Percentiles rank a stretch among this genome's conserved stretches.
Evolutionary conservation across 2,888 invertebrate genomes (phyloP).

Genomic region (Diarsia rubi): DNA sequence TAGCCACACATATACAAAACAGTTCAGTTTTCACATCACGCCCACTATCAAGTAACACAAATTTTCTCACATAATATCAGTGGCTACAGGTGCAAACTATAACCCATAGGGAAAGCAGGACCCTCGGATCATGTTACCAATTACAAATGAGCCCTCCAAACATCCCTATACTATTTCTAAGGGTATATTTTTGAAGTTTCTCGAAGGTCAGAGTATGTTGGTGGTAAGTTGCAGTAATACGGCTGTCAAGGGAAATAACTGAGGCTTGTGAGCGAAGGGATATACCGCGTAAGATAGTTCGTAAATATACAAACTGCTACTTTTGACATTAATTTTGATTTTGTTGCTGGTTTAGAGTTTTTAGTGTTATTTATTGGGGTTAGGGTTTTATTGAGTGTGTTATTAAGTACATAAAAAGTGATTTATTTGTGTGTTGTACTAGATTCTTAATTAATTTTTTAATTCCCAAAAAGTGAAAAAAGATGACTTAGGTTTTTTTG

Average conservation of each 20-base stretch:
- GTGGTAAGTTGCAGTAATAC: conserved; percentile 84
- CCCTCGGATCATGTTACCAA: conserved; percentile 83
- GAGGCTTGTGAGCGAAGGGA: conserved; percentile 78
- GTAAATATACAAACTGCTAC: conserved; percentile 69
- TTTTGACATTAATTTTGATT: conserved; percentile 71
- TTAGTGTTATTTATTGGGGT: conserved; percentile 36
- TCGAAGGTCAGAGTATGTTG: conserved; percentile 78
- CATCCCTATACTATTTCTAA: conserved; percentile 58
- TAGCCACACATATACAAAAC: no score
- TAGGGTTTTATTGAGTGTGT: neutral
- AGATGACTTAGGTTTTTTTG: neutral
- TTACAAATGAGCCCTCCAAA: conserved; percentile 73
- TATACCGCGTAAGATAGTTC: conserved; percentile 76
- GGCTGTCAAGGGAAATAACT: conserved; percentile 87
- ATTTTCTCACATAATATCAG: conserved; percentile 87
- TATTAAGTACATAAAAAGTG: neutral
- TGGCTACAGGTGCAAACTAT: conserved; percentile 88
- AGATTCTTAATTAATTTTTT: neutral
- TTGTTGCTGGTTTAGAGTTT: conserved; percentile 42
- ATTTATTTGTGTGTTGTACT: neutral
- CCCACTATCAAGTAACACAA: conserved; percentile 77
- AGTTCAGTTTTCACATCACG: conserved; percentile 55
- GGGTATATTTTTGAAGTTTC: conserved; percentile 49
- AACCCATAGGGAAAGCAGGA: conserved; percentile 80
- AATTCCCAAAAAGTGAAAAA: neutral